These are phyloP conservation scores for Rhinichthys klamathensis DNA, from an alignment of 2,113 vertebrate species.

Conservation along the genomic window DNA sequence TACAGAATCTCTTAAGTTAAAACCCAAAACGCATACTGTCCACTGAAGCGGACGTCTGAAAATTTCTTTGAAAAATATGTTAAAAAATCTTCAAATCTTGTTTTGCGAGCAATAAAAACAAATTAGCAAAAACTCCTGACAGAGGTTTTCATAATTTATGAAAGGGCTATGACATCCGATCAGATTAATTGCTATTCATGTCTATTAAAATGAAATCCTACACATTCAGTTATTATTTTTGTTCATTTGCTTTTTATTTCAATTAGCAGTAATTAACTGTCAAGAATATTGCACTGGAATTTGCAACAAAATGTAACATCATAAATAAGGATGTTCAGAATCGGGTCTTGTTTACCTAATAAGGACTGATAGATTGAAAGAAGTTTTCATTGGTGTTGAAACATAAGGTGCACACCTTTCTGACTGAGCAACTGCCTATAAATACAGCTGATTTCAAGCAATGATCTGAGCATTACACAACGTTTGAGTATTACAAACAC, in stretches of 20 bases:
- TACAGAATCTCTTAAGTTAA: no score
- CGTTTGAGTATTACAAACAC: neutral
- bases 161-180: neutral
- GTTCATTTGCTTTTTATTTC: neutral
- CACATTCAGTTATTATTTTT: neutral
- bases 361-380: neutral
- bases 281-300: neutral
- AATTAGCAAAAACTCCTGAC: no score
- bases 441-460: neutral
- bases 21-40: no score
- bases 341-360: constrained; percentile 2
- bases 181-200: neutral
- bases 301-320: neutral
- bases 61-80: no score
- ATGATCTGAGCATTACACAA: neutral
- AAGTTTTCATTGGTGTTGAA: constrained; percentile 5
- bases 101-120: no score
- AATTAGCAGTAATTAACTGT: neutral
- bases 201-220: neutral
- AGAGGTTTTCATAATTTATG: no score
- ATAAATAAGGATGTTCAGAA: neutral
- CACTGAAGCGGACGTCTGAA: no score
- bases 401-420: neutral
- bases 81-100: no score
- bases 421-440: constrained; percentile 11